Evolutionary conservation across 64 coral and sea anemone genomes (phyloP), one percentile per base, ranked within the genome.

Genomic region (Platygyra sinensis): DNA sequence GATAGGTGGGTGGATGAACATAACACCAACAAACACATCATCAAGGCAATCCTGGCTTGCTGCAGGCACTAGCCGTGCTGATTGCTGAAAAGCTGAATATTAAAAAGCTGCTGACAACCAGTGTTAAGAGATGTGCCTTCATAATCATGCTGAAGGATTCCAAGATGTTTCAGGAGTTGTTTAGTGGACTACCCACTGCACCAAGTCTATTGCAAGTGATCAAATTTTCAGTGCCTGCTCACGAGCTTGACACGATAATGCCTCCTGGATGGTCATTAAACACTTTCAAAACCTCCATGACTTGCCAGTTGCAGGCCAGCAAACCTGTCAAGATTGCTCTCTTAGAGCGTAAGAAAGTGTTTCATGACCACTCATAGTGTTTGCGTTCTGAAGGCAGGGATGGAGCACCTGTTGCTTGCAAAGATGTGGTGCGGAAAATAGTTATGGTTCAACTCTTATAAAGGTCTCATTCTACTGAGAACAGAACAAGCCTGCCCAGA

Each of bases 221-320:
- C 3, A 20, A 90, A 28, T 67, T 67, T 51, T 74, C 88, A 52
- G 76, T 92, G 33, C 33, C 33, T 36, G 33, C 3, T 83, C 52
- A 87, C 10, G 73, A 92, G 5, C 42, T 46, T 46, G 42, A 1
- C 80, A 55, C 25, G 13, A 52, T 92, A 52, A 64, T 92, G 72
- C 42, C 90, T 28, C 36, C 75, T 1, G 73, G 90, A 63, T 92
- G 90, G 90, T 87, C 90, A 78, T 63, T 67, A 42, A 92, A 86
- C 25, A 86, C 90, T 77, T 92, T 86, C 32, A 84, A 86, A 77
- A 73, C 90, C 65, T 92, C 90, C 10, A 86, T 73, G 39, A 78
- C 81, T 67, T 92, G 90, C 77, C 59, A 74, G 62, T 60, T 92
- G 31, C 62, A 76, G 52, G 74, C 72, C 38, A 42, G 57, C 82